Percentiles rank a stretch among this genome's conserved stretches.
These are phyloP conservation scores for Microcebus murinus DNA, from an alignment of 2,113 vertebrate species.

Conservation along the genomic window DNA sequence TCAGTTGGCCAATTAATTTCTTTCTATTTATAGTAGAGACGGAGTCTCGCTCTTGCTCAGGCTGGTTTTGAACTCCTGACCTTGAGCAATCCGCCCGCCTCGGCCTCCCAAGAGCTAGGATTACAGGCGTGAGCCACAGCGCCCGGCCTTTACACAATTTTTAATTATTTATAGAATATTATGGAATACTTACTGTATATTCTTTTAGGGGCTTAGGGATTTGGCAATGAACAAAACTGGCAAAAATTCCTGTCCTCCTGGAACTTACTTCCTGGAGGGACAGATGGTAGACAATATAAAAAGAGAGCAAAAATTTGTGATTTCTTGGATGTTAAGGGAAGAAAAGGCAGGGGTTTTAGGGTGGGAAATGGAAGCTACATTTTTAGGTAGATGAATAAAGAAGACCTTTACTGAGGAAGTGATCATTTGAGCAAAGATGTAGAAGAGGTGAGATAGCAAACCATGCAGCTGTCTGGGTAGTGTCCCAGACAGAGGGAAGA, in stretches of 20 bases:
- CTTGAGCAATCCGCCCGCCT: too few relatives aligned
- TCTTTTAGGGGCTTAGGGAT: not conserved
- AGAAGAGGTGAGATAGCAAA: not conserved
- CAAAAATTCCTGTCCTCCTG: not conserved
- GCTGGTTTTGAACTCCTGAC: too few relatives aligned
- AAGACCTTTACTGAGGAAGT: not conserved
- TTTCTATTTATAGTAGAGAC: too few relatives aligned
- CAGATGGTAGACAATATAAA: not conserved
- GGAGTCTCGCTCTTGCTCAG: too few relatives aligned
- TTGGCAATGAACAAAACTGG: not conserved
- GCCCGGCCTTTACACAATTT: not conserved
- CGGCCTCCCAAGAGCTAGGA: too few relatives aligned
- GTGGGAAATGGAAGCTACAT: not conserved
- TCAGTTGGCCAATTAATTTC: too few relatives aligned
- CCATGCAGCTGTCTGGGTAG: not conserved
- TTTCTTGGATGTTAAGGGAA: not conserved
- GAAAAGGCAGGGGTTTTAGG: not conserved
- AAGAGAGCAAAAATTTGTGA: not conserved
- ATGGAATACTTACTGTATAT: not conserved
- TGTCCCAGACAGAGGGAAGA: not conserved
- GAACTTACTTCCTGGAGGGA: not conserved
- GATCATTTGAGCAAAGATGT: not conserved
- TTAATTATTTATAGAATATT: constrained; percentile 14
- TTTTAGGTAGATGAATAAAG: not conserved
- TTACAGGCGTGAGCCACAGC: too few relatives aligned